phyloP scores from a whole-genome alignment of 1,140 invertebrate genomes.

The Babylonia areolata region DNA sequence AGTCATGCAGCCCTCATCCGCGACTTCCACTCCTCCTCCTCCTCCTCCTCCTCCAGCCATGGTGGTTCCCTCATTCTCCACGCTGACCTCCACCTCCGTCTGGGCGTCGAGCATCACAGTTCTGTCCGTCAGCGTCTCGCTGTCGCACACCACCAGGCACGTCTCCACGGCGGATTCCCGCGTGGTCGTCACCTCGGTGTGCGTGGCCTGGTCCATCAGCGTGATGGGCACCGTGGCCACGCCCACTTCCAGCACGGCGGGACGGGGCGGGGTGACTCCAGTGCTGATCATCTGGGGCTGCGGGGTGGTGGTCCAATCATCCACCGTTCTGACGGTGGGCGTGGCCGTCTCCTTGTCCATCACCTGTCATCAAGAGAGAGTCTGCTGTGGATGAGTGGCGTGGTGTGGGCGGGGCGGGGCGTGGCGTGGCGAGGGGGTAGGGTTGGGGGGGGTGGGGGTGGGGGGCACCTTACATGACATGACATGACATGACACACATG shows the following conservation, averaged over 20 bases:
- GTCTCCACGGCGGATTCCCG: conserved; percentile 64
- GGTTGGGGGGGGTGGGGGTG: too few relatives aligned
- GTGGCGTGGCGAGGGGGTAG: too few relatives aligned
- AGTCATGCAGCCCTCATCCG: neutral
- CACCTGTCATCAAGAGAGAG: conserved; percentile 36
- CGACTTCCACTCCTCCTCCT: conserved; percentile 38
- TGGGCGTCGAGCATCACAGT: conserved; percentile 60
- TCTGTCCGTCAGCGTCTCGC: conserved; percentile 67
- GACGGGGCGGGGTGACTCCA: conserved; percentile 63
- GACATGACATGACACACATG: too few relatives aligned
- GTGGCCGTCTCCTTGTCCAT: conserved; percentile 66
- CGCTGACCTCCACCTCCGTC: conserved; percentile 57
- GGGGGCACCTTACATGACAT: too few relatives aligned
- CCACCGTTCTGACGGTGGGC: conserved; percentile 40
- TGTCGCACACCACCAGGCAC: conserved; percentile 57
- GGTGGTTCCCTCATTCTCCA: conserved; percentile 55
- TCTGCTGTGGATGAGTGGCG: neutral
- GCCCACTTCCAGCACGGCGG: conserved; percentile 63
- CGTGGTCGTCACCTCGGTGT: conserved; percentile 61
- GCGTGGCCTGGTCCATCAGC: conserved; percentile 64
- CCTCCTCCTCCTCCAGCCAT: conserved; percentile 50
- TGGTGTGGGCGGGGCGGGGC: too few relatives aligned
- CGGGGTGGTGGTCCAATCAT: conserved; percentile 65
- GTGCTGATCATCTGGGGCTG: conserved; percentile 63
- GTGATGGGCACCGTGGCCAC: conserved; percentile 62